These are phyloP conservation scores for Myotis planiceps DNA, from an alignment of 2,797 vertebrate genomes.

Conservation along the genomic window DNA sequence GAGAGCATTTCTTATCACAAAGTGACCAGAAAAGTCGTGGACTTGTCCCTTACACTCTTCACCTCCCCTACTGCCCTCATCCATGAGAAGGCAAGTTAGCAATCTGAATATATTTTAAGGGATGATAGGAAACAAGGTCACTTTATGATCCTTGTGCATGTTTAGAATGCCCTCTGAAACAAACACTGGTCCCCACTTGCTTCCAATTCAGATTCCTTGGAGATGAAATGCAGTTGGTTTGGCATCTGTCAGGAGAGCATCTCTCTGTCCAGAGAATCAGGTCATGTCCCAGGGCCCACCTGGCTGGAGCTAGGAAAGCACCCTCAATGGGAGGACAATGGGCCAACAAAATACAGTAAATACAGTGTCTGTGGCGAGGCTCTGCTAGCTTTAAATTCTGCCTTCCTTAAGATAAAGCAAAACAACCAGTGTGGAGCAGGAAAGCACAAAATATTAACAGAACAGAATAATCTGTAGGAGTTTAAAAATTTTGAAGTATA, in stretches of 20 bases:
- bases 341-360: neutral
- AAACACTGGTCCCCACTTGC: neutral
- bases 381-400: neutral
- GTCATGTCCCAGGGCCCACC: too few relatives aligned
- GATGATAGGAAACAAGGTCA: neutral
- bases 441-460: neutral
- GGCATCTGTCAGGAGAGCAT: neutral
- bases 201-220: neutral
- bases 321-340: neutral
- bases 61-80: accelerated
- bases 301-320: neutral
- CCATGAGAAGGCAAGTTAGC: neutral
- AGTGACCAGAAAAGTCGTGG: neutral
- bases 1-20: neutral
- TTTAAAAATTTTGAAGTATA: neutral
- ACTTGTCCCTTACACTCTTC: neutral
- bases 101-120: neutral
- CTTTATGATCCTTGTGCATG: neutral
- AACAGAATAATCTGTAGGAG: neutral
- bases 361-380: neutral
- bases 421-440: neutral
- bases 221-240: neutral
- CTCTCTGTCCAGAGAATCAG: neutral
- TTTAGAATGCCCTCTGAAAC: neutral
- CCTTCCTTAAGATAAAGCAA: neutral